Evolutionary conservation across 1,140 invertebrate genomes (phyloP).

Genomic region (Luehdorfia chinensis): DNA sequence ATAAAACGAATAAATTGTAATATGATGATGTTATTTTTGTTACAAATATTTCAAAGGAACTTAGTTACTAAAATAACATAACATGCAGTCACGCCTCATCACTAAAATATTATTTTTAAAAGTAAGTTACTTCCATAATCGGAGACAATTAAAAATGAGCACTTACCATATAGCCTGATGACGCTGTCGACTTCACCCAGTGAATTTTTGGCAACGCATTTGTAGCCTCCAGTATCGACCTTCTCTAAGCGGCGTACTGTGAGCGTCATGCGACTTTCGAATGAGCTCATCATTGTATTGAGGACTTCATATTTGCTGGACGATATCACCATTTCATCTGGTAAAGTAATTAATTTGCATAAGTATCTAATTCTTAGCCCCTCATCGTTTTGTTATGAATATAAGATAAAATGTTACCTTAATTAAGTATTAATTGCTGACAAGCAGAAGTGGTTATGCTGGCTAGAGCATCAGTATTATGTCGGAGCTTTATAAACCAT

Average conservation of each 20-base stretch:
- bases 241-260: conserved; percentile 87
- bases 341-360: conserved; percentile 19
- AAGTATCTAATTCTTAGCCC: too few species aligned
- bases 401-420: conserved; percentile 3
- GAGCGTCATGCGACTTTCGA: conserved; percentile 90
- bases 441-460: conserved; percentile 5
- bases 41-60: too few species aligned
- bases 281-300: conserved; percentile 82
- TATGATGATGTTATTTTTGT: too few species aligned
- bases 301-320: conserved; percentile 90
- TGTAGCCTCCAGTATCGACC: conserved; percentile 90
- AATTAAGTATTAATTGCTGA: conserved; percentile 10
- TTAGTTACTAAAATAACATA: too few species aligned
- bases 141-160: conserved; percentile 1
- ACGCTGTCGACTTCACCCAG: conserved; percentile 92
- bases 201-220: conserved; percentile 94
- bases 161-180: conserved; percentile 91
- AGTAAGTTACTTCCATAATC: too few species aligned
- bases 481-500: conserved; percentile 3
- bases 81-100: too few species aligned
- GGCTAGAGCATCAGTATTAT: conserved; percentile 10
- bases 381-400: not conserved
- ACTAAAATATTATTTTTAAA: too few species aligned
- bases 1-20: too few species aligned
- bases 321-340: conserved; percentile 90